phyloP scores from a whole-genome alignment of 2,113 vertebrate genomes.

The Microcebus tavaratra region DNA sequence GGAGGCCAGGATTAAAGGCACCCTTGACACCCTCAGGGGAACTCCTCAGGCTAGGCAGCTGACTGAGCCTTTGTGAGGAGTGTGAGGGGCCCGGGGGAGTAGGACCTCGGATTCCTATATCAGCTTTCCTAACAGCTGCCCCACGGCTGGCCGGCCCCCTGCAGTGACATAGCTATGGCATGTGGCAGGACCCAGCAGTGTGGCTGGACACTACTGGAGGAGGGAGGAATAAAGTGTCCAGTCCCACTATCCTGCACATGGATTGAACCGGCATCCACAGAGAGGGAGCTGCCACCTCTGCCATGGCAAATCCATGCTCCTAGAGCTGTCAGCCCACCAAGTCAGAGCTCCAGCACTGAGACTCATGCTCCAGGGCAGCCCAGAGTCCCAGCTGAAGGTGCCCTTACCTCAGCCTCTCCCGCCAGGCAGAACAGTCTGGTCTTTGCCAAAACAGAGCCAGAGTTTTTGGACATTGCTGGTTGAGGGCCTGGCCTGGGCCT shows the following conservation, averaged over 20 bases:
- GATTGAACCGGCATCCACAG: background rate
- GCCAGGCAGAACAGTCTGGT: background rate
- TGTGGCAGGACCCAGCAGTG: background rate
- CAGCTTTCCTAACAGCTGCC: background rate
- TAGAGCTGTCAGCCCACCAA: background rate
- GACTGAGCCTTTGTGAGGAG: background rate
- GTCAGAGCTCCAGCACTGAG: background rate
- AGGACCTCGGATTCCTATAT: background rate
- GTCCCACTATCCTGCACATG: background rate
- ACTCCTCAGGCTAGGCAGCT: background rate
- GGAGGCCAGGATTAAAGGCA: background rate
- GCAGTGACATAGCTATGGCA: accelerated
- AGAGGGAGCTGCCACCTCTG: background rate
- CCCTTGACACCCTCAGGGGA: background rate
- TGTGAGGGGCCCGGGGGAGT: background rate
- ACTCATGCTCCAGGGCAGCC: background rate
- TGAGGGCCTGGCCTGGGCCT: background rate
- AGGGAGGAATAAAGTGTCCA: background rate
- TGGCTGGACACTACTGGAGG: background rate
- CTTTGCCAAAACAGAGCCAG: background rate
- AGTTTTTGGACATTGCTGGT: background rate
- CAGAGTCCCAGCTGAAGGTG: background rate
- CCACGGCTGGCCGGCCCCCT: background rate
- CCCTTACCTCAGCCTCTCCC: background rate
- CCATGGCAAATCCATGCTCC: background rate